Evolutionary conservation across 2,888 invertebrate species (phyloP).

Genomic region (Adineta ricciae): DNA sequence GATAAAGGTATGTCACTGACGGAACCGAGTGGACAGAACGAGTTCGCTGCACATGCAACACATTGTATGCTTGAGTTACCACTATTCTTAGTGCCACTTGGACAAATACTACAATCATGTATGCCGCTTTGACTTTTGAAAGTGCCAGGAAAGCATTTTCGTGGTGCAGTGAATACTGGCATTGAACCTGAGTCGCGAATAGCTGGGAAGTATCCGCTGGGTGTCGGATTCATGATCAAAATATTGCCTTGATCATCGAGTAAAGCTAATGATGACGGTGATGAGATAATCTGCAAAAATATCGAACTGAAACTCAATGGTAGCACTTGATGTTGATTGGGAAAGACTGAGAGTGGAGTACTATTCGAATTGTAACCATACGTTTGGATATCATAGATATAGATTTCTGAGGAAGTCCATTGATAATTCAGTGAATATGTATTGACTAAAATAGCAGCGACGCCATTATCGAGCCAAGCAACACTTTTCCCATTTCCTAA

Average conservation of each 20-base stretch:
- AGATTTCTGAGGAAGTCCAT: background rate
- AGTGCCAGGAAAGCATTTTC: background rate
- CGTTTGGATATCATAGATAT: background rate
- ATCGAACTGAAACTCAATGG: background rate
- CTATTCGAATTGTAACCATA: background rate
- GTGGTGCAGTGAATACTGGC: background rate
- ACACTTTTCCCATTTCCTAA: background rate
- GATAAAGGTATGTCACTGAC: background rate
- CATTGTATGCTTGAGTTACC: background rate
- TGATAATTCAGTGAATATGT: background rate
- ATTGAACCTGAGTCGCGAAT: background rate
- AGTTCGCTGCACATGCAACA: background rate
- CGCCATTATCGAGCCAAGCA: background rate
- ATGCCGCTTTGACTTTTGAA: background rate
- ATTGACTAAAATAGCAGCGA: background rate
- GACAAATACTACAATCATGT: background rate
- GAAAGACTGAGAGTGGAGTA: background rate
- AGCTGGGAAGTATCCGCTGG: background rate
- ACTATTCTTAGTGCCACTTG: background rate
- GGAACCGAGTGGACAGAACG: background rate
- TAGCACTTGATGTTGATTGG: background rate
- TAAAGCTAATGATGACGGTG: background rate
- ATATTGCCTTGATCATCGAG: background rate
- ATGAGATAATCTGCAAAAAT: background rate
- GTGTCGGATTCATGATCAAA: background rate